phyloP scores from a whole-genome alignment of 2,888 invertebrate species.

The Harpalus rubripes region DNA sequence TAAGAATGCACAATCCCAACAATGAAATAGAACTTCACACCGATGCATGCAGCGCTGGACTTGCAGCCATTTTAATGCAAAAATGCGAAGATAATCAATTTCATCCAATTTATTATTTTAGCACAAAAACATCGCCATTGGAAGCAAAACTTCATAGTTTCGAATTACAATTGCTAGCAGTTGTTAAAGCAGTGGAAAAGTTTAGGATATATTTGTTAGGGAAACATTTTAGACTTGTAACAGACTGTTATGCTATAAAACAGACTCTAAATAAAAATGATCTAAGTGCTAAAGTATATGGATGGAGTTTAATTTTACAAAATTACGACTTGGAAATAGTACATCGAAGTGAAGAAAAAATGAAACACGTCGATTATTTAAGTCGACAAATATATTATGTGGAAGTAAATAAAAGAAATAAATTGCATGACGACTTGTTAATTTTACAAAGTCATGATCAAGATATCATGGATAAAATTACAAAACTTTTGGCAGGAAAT shows the following conservation, averaged over 20 bases:
- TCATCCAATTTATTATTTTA: too few relatives aligned
- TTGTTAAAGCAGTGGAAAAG: background rate
- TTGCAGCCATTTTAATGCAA: background rate
- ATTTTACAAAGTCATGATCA: background rate
- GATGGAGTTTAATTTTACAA: background rate
- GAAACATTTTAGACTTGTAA: background rate
- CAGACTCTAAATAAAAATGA: background rate
- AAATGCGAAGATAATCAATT: background rate
- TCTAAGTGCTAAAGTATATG: background rate
- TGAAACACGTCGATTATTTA: background rate
- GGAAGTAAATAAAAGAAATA: background rate
- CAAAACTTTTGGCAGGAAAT: background rate
- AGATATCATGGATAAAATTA: background rate
- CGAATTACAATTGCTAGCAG: background rate
- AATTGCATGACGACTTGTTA: background rate
- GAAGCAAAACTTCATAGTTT: background rate
- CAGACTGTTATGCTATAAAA: background rate
- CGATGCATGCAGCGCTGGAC: background rate
- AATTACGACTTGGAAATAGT: background rate
- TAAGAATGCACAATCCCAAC: background rate
- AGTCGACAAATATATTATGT: background rate
- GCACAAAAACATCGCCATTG: background rate
- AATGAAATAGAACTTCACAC: background rate
- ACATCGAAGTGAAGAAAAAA: background rate
- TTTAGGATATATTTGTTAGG: conserved; percentile 4